phyloP scores from a whole-genome alignment of 2,888 invertebrate species.

The Rhagophthalmus giganteus region DNA sequence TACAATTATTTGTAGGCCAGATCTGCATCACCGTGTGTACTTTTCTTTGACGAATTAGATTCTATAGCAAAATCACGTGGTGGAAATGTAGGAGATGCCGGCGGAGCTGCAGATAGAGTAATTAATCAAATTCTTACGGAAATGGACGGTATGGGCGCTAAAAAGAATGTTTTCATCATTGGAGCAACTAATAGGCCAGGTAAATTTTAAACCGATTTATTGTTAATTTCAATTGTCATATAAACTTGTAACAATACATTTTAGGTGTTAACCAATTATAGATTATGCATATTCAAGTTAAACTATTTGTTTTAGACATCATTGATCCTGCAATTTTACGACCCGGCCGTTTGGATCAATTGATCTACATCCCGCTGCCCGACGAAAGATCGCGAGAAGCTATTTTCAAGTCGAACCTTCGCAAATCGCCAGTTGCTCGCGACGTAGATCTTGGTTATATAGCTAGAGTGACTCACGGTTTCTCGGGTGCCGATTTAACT shows the following conservation, averaged over 20 bases:
- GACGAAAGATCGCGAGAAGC: conserved; percentile 97
- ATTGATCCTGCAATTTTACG: conserved; percentile 99
- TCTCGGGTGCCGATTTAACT: conserved; percentile 98
- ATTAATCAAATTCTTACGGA: conserved; percentile 99
- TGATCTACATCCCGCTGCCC: conserved; percentile 99
- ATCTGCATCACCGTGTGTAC: conserved; percentile 97
- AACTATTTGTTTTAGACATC: conserved; percentile 69
- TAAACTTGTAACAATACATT: not conserved
- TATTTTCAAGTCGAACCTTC: conserved; percentile 92
- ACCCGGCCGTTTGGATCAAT: conserved; percentile 97
- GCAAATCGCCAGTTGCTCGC: conserved; percentile 94
- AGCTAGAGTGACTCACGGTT: conserved; percentile 91
- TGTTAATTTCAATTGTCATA: not conserved
- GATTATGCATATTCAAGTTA: not conserved
- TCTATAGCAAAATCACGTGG: conserved; percentile 99
- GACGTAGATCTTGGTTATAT: conserved; percentile 91
- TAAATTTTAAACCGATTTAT: conserved; percentile 35
- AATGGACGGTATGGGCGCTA: conserved; percentile 99
- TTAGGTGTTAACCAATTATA: not conserved
- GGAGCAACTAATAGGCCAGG: conserved; percentile 88
- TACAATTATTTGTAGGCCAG: conserved; percentile 69
- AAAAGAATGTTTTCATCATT: conserved; percentile 99
- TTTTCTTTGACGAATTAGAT: conserved; percentile 99
- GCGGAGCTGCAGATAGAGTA: conserved; percentile 97
- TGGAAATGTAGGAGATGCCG: conserved; percentile 95